These are phyloP conservation scores for Steatornis caripensis DNA, from an alignment of 2,113 vertebrate species.

Conservation along the genomic window DNA sequence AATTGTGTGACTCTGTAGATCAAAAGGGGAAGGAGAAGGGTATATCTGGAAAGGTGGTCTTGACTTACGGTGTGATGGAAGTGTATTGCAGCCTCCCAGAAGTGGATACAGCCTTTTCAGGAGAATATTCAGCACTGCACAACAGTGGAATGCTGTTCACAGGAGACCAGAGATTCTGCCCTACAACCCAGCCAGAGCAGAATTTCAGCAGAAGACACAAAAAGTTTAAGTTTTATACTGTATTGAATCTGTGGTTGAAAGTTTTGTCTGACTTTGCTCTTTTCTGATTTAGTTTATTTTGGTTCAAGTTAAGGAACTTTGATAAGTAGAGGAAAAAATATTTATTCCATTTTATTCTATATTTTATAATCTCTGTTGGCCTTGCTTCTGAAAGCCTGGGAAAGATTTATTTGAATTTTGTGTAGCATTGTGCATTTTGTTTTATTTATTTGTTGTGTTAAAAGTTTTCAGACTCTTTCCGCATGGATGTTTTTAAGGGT, in stretches of 20 bases:
- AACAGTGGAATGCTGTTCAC: neutral
- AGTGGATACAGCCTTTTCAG: neutral
- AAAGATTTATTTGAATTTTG: neutral
- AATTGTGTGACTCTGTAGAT: neutral
- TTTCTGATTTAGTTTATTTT: neutral
- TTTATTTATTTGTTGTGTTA: neutral
- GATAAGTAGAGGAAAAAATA: neutral
- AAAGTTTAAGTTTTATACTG: neutral
- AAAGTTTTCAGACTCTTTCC: neutral
- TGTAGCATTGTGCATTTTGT: neutral
- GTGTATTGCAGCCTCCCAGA: neutral
- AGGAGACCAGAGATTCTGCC: neutral
- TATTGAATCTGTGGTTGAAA: neutral
- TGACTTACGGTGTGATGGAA: neutral
- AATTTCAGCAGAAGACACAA: neutral
- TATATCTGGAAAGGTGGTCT: neutral
- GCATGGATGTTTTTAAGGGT: neutral
- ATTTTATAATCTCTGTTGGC: neutral
- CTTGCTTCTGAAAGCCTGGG: neutral
- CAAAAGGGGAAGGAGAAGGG: neutral
- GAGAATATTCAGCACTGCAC: neutral
- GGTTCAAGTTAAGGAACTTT: neutral
- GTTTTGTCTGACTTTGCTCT: neutral
- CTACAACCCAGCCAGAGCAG: neutral
- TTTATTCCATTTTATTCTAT: neutral